Evolutionary conservation across 2,888 invertebrate species (phyloP), one percentile per base, ranked within the genome.

Genomic region (Drosophila quasianomalipes): DNA sequence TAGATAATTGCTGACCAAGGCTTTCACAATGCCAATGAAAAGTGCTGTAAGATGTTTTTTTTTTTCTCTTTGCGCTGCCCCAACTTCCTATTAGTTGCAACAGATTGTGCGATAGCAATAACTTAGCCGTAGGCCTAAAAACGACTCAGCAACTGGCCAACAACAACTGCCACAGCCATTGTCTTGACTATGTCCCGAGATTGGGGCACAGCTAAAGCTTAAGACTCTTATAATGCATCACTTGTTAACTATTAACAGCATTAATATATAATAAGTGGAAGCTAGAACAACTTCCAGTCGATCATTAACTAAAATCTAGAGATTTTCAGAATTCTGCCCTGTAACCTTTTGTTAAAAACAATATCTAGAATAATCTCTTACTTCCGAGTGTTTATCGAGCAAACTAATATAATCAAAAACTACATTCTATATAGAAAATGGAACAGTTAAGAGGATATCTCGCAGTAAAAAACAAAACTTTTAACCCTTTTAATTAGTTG

Each of bases 71-170:
- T 57, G 52, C 49, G 44, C 47, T 57, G 71, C 64, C 70, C 71
- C 85, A 80, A 87, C 86, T 87, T 89, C 89, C 86, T 89, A 86
- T 89, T 89, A 89, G 86, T 62, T 81, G 86, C 85, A 72, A 76
- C 81, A 81, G 86, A 86, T 87, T 87, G 82, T 81, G 86, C 89
- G 89, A 86, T 89, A 86, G 86, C 89, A 86, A 87, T 87, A 87
- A 89, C 78, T 87, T 89, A 89, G 86, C 89, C 79, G 22, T 49
- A 58, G 71, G 77, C 69, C 33, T 49, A 61, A 47, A 76, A 66
- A 47, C 51, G 59, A 69, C 28, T 16, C 72, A 59, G 70, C 69
- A 57, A 69, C 62, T 75, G 82, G 71, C 70, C 39, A 79, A 35
- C 26, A 19, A 52, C 22, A 66, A 57, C 64, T 31, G 68, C 47